A percentile compares a stretch with the other conserved stretches of the same genome.
Conservation (phyloP, 2,888 invertebrate species). For the Ichneumoninae sp. region DNA sequence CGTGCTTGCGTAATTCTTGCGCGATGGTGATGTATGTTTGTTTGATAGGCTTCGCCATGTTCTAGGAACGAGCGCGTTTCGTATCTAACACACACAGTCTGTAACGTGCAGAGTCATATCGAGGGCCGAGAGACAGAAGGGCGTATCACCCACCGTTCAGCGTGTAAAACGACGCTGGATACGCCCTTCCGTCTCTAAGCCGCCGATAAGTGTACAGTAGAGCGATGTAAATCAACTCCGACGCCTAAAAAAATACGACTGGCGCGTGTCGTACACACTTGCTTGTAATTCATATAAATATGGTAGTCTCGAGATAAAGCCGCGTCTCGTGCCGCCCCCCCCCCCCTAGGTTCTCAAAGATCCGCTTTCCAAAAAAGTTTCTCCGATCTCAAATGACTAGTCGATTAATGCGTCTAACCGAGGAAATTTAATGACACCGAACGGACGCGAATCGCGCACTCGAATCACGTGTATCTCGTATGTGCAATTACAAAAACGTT, state of each 20-base stretch:
- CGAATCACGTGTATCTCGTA: neutral
- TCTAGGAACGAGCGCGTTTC: neutral
- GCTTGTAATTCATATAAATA: slow-evolving; percentile 57
- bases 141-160: too few species aligned
- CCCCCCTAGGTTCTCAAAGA: neutral
- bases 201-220: neutral
- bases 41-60: slow-evolving; percentile 52
- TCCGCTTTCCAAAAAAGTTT: neutral
- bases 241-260: slow-evolving; percentile 53
- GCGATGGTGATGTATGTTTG: slow-evolving; percentile 63
- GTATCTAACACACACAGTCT: neutral
- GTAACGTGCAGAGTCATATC: neutral
- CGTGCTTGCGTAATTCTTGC: slow-evolving; percentile 52
- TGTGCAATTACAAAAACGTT: slow-evolving; percentile 17
- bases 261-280: slow-evolving; percentile 42
- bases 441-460: neutral
- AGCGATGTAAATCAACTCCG: slow-evolving; percentile 56
- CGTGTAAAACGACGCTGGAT: neutral
- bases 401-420: neutral
- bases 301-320: slow-evolving; percentile 11
- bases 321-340: too few species aligned
- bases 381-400: neutral
- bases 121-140: neutral
- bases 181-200: neutral
- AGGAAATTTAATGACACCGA: neutral